Evolutionary conservation across 2,113 vertebrate species (phyloP).

Genomic region (Gavialis gangeticus): DNA sequence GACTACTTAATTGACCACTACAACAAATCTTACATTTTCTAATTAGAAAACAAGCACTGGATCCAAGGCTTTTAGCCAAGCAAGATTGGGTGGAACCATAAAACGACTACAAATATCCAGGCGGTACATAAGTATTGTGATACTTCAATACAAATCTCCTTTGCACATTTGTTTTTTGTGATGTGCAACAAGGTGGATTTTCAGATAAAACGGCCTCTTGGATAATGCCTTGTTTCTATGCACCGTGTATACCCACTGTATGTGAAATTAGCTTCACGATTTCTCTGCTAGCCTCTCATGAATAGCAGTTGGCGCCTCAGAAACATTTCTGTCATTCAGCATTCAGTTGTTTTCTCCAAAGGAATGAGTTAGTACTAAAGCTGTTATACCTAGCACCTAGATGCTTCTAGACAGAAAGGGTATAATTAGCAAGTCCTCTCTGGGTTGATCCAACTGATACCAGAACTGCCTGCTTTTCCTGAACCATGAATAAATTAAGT

Average conservation of each 20-base stretch:
- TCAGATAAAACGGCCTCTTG: neutral
- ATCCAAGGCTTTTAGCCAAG: neutral
- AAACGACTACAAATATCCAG: accelerated
- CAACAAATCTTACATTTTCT: neutral
- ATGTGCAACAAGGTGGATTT: neutral
- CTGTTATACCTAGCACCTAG: too few relatives aligned
- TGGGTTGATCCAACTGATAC: neutral
- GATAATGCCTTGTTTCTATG: neutral
- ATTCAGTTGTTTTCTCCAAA: neutral
- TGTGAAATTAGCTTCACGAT: neutral
- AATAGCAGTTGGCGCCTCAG: neutral
- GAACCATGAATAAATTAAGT: too few relatives aligned
- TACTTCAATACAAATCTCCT: neutral
- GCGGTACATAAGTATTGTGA: accelerated
- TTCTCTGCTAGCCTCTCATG: neutral
- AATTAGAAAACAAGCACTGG: neutral
- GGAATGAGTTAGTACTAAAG: neutral
- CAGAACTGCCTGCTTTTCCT: neutral
- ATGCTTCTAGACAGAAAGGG: neutral
- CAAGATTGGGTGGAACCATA: neutral
- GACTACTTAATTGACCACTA: slow-evolving; percentile 4
- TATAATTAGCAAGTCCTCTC: neutral
- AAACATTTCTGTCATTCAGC: neutral
- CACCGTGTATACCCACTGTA: neutral
- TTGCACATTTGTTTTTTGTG: neutral